These are phyloP conservation scores for Campoplex nolae DNA, from an alignment of 2,888 invertebrate species.

Conservation along the genomic window DNA sequence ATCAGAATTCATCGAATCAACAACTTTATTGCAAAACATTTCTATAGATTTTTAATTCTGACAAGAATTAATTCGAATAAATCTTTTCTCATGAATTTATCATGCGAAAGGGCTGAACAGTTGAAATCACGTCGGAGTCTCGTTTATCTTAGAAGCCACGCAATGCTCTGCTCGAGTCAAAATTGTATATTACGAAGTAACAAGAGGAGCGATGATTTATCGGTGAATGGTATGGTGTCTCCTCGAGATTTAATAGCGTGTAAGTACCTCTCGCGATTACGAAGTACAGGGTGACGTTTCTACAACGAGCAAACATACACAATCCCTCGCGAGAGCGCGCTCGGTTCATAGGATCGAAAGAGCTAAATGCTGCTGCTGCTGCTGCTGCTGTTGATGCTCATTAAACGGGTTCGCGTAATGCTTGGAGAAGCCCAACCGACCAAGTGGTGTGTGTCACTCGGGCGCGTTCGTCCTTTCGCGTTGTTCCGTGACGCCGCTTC, in stretches of 20 bases:
- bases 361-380: constrained; percentile 45
- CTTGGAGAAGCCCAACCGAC: constrained; percentile 21
- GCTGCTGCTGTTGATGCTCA: constrained; percentile 44
- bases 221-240: constrained; percentile 57
- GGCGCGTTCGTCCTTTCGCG: constrained; percentile 71
- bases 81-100: constrained; percentile 29
- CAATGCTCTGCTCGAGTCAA: constrained; percentile 34
- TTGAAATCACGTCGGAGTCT: constrained; percentile 40
- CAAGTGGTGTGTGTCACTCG: constrained; percentile 42
- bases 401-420: constrained; percentile 57
- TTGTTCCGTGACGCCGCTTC: constrained; percentile 72
- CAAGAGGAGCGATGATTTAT: constrained; percentile 68
- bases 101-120: constrained; percentile 22
- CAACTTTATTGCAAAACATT: background rate
- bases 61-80: background rate
- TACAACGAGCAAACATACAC: constrained; percentile 49
- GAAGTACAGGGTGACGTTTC: constrained; percentile 28
- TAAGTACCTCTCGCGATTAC: constrained; percentile 50
- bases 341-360: constrained; percentile 51
- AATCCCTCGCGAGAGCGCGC: constrained; percentile 54
- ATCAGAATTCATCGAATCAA: background rate
- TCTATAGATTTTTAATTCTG: background rate
- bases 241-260: constrained; percentile 53
- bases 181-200: constrained; percentile 55
- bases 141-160: constrained; percentile 57